Base-by-base conservation (phyloP, 2,797 vertebrate genomes). In the Acanthurus lineatus region DNA sequence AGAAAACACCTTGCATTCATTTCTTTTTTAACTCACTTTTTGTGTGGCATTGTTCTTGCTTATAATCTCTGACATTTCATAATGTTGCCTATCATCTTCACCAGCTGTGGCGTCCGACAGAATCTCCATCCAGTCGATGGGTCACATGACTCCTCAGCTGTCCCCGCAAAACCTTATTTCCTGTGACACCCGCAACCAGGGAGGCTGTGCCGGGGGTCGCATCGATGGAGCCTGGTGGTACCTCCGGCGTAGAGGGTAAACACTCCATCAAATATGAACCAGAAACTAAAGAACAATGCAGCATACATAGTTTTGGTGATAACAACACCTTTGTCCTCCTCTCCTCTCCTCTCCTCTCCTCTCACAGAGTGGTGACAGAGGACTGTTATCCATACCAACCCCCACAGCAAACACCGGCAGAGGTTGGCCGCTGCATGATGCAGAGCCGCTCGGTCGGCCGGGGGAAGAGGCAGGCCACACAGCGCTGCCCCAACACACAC, bases 121-220 rank as follows among this genome's bases (percentile, higher is more conserved):
- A 20, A 98, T 99, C 90, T 96, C 98, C 53, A 99, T 99, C 93
- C 98, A 99, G 84, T 99, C 98, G 14, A 97, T 99, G 98, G 98
- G 98, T 48, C 97, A 99, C 94, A 98, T 99, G 98, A 97, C 96
- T 0, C 97, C 97, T 1, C 94, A 96, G 77, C 94, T 99, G 53
- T 99, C 98, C 0, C 98, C 98, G 1, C 98, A 99, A 91, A 98
- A 99, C 89, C 94, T 99, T 16, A 96, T 99, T 82, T 98, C 97
- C 76, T 99, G 98, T 15, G 96, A 99, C 92, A 98, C 96, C 0
- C 96, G 96, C 15, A 97, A 98, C 91, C 98, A 99, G 91, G 96
- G 93, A 6, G 98, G 98, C 81, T 99, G 98, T 86, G 94, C 86
- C 0, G 98, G 98, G 0, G 97, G 98, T 0, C 96, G 94, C 1